Conservation (phyloP, 2,888 invertebrate species). For the Epinotia nisella region DNA sequence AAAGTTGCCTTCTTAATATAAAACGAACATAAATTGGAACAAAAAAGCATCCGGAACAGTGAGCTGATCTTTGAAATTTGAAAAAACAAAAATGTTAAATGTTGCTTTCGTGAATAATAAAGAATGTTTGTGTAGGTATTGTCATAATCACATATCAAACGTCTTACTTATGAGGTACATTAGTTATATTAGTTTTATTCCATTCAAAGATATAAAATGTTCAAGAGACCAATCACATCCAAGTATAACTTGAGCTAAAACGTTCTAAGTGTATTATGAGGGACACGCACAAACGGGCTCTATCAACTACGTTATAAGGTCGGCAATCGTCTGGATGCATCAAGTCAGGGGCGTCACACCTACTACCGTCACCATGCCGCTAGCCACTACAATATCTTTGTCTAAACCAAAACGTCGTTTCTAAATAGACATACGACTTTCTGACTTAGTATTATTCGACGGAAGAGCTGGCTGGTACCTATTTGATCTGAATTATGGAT, state of each 20-base stretch:
- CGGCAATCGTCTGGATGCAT: slow-evolving; percentile 63
- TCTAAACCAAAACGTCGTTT: slow-evolving; percentile 16
- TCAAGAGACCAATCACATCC: slow-evolving; percentile 17
- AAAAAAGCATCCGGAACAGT: too few relatives aligned
- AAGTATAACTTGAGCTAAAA: slow-evolving; percentile 9
- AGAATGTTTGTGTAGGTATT: not conserved
- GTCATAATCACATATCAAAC: not conserved
- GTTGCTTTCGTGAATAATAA: too few relatives aligned
- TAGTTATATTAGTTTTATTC: not conserved
- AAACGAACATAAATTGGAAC: too few relatives aligned
- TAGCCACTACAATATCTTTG: slow-evolving; percentile 65
- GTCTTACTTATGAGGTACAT: not conserved
- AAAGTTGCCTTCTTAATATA: too few relatives aligned
- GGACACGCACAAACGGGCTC: slow-evolving; percentile 26
- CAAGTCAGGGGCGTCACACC: slow-evolving; percentile 50
- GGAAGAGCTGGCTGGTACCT: slow-evolving; percentile 16
- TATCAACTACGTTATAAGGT: slow-evolving; percentile 19
- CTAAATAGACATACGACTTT: not conserved
- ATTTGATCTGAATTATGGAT: too few relatives aligned
- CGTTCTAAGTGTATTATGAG: slow-evolving; percentile 21
- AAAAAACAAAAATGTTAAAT: too few relatives aligned
- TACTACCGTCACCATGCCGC: slow-evolving; percentile 76
- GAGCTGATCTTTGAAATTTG: too few relatives aligned
- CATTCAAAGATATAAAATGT: not conserved
- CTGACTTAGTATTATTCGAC: not conserved